Conservation (phyloP, 2,888 invertebrate species). For the Poecilus cupreus region DNA sequence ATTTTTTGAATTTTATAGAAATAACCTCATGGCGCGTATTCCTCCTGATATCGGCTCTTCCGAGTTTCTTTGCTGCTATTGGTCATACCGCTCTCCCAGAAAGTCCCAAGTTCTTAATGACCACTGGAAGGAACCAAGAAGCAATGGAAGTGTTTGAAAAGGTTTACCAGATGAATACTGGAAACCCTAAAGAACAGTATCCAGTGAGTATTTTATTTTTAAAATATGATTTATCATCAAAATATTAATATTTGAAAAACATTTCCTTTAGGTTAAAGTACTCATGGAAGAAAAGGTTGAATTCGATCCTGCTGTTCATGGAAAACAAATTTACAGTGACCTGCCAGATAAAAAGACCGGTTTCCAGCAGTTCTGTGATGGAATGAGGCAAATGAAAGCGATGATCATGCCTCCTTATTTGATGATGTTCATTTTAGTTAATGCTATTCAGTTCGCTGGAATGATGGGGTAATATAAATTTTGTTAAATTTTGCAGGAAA, state of each 20-base stretch:
- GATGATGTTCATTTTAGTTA: constrained; percentile 78
- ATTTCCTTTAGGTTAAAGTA: constrained; percentile 68
- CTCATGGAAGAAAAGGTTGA: constrained; percentile 69
- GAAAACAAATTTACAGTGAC: constrained; percentile 70
- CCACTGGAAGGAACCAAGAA: constrained; percentile 78
- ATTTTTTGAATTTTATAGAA: too few relatives aligned
- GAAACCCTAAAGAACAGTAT: constrained; percentile 76
- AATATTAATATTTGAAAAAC: background rate
- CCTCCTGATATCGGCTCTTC: constrained; percentile 77
- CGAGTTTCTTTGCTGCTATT: constrained; percentile 80
- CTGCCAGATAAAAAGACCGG: constrained; percentile 66
- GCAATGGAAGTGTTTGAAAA: constrained; percentile 77
- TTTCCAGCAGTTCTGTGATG: constrained; percentile 75
- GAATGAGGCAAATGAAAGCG: constrained; percentile 79
- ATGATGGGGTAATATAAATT: constrained; percentile 77
- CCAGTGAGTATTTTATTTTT: constrained; percentile 75
- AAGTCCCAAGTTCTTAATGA: constrained; percentile 84
- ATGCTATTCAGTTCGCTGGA: constrained; percentile 79
- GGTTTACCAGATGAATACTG: constrained; percentile 79
- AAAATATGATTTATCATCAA: too few relatives aligned
- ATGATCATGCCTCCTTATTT: constrained; percentile 79
- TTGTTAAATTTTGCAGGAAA: background rate
- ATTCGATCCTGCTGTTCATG: constrained; percentile 67
- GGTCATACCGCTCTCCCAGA: constrained; percentile 77
- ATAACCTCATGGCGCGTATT: constrained; percentile 80